phyloP scores from a whole-genome alignment of 2,797 vertebrate genomes.

The Rhyacichthys aspro region DNA sequence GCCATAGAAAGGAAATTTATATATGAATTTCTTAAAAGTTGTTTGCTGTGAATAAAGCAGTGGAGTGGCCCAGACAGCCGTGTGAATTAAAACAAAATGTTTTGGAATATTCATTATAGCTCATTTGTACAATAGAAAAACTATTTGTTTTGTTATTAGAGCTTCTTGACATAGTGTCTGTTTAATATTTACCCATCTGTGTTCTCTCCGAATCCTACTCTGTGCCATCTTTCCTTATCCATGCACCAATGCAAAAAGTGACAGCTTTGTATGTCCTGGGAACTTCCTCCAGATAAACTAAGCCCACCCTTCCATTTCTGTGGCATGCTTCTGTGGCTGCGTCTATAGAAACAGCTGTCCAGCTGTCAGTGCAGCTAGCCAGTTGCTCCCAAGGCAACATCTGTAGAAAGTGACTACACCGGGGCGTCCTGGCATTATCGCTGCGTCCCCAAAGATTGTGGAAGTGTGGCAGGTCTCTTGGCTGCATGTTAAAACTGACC shows the following conservation, averaged over 20 bases:
- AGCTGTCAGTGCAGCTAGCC: slow-evolving; percentile 82
- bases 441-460: slow-evolving; percentile 68
- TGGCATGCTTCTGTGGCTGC: slow-evolving; percentile 77
- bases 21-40: slow-evolving; percentile 66
- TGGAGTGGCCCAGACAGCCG: slow-evolving; percentile 44
- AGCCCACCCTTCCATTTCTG: slow-evolving; percentile 52
- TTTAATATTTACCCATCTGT: slow-evolving; percentile 73
- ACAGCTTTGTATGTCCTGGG: slow-evolving; percentile 79
- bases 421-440: slow-evolving; percentile 63
- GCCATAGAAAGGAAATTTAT: slow-evolving; percentile 28
- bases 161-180: slow-evolving; percentile 56
- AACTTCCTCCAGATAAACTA: slow-evolving; percentile 76
- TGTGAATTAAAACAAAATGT: slow-evolving; percentile 39
- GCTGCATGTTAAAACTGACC: slow-evolving; percentile 70
- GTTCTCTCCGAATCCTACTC: slow-evolving; percentile 52
- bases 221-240: slow-evolving; percentile 66
- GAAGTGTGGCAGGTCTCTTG: slow-evolving; percentile 74
- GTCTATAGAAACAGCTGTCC: slow-evolving; percentile 85
- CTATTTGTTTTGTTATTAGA: slow-evolving; percentile 33
- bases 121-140: slow-evolving; percentile 37
- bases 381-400: slow-evolving; percentile 81
- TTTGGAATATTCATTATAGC: slow-evolving; percentile 22
- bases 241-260: slow-evolving; percentile 73
- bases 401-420: slow-evolving; percentile 73
- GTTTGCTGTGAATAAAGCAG: slow-evolving; percentile 54